Evolutionary conservation across 2,113 vertebrate genomes (phyloP).

Genomic region (Epinephelus lanceolatus): DNA sequence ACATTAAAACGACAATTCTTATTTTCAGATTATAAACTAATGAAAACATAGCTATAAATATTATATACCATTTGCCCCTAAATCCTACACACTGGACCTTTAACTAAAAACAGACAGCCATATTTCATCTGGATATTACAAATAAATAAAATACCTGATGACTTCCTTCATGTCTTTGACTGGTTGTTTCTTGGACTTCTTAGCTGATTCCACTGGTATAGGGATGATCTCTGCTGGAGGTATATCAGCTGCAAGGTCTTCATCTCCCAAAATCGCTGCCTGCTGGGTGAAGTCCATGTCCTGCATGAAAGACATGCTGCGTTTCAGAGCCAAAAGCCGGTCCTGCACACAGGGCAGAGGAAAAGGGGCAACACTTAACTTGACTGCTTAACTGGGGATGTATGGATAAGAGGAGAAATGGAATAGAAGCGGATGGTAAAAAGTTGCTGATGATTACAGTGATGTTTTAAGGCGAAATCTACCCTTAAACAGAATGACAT

Average conservation of each 20-base stretch:
- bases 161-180: slow-evolving; percentile 95
- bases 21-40: too few species aligned
- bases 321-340: slow-evolving; percentile 97
- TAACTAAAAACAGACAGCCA: not conserved
- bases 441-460: not conserved
- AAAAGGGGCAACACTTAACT: slow-evolving; percentile 80
- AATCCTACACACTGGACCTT: too few species aligned
- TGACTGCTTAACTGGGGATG: slow-evolving; percentile 57
- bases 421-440: slow-evolving; percentile 53
- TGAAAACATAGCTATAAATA: too few species aligned
- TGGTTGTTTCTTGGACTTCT: slow-evolving; percentile 95
- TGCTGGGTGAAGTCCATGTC: slow-evolving; percentile 99
- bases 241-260: slow-evolving; percentile 90
- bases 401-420: slow-evolving; percentile 38
- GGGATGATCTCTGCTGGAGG: slow-evolving; percentile 91
- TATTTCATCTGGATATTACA: not conserved
- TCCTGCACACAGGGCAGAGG: slow-evolving; percentile 93
- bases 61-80: too few species aligned
- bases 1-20: too few species aligned
- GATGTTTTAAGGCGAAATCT: not conserved
- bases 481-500: too few species aligned
- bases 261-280: slow-evolving; percentile 96
- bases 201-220: slow-evolving; percentile 91
- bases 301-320: slow-evolving; percentile 99
- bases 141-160: slow-evolving; percentile 86